Conservation (phyloP, 1,140 invertebrate species). For the Cydia amplana region DNA sequence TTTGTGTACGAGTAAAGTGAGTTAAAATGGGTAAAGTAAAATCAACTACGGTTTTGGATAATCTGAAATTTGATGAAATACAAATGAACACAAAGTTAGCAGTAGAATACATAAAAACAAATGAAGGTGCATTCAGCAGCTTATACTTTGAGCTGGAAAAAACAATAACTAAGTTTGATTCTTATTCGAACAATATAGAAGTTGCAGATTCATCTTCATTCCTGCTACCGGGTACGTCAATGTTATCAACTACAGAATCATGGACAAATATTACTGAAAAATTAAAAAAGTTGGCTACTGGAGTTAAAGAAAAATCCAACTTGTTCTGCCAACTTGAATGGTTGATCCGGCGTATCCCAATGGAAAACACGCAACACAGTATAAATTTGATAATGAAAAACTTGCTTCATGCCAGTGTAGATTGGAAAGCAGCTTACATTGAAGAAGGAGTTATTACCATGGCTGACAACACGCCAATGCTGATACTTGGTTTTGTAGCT, state of each 20-base stretch:
- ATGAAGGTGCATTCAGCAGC: neutral
- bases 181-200: neutral
- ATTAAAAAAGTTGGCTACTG: neutral
- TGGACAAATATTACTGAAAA: neutral
- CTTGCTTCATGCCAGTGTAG: conserved; percentile 6
- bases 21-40: conserved; percentile 19
- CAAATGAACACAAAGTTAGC: neutral
- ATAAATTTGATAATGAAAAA: conserved; percentile 8
- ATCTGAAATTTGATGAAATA: conserved; percentile 10
- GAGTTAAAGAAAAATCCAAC: neutral
- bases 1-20: neutral
- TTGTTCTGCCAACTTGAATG: conserved; percentile 25
- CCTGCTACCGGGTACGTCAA: neutral
- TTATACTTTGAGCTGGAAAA: conserved; percentile 9
- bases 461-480: neutral
- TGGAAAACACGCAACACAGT: neutral
- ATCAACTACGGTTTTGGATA: neutral
- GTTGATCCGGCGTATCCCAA: neutral
- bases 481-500: conserved; percentile 14
- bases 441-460: conserved; percentile 17
- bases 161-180: neutral
- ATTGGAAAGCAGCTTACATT: conserved; percentile 21
- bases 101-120: neutral
- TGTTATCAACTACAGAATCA: neutral
- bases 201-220: neutral